Evolutionary conservation across 2,888 invertebrate species (phyloP), one percentile per base, ranked within the genome.

Genomic region (Syrphus vitripennis): DNA sequence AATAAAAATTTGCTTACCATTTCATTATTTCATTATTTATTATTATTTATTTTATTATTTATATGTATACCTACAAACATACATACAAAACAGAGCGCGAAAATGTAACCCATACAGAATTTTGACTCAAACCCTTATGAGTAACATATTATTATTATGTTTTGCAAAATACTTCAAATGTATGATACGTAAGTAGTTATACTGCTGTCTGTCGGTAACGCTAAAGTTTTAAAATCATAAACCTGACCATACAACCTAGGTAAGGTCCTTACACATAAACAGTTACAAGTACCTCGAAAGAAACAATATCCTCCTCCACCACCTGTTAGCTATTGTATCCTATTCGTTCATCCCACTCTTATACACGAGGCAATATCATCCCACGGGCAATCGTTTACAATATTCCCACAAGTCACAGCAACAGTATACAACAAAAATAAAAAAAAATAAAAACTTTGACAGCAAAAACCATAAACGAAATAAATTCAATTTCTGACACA

Each of bases 321-420:
- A 59, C 59, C 59, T 59, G 53, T 55, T 57, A 79, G 59, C 61
- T 61, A 69, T 74, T 45, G 1, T 19, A 10, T 9, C 19, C 5
- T 7, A 12, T 34, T 12, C 34, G 9, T 48, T 4, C 1, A 4
- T 40, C 21, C 14, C 69, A 48, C 29, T 61, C 37, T n/a, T n/a
- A n/a, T n/a, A 40, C 70, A n/a, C 12, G 29, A 14, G 1, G n/a
- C 24, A 26, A 79, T 65, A 31, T 21, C 59, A 80, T 29, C 55
- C 63, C 7, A 67, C 37, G 16, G 5, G 61, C 26, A 37, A 81
- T 70, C 70, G n/a, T n/a, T n/a, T n/a, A n/a, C n/a, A n/a, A n/a
- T n/a, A n/a, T n/a, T n/a, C n/a, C n/a, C n/a, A n/a, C n/a, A n/a
- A 16, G 59, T 65, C 74, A 70, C 65, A 86, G 59, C 57, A 57